phyloP scores from a whole-genome alignment of 2,113 vertebrate genomes.

The Oostethus manadensis region DNA sequence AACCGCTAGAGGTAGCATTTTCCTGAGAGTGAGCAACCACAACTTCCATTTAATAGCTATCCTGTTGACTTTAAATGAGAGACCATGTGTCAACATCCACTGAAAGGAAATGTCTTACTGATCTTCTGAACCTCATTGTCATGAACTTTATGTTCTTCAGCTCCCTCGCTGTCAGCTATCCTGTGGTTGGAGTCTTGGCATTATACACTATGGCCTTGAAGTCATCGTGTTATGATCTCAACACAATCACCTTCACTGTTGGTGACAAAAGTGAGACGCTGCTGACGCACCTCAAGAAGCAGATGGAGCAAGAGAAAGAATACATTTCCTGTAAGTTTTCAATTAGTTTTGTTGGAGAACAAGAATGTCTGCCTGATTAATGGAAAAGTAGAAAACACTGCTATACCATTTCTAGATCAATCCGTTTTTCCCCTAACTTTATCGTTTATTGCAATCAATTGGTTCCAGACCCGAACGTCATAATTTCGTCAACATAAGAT shows the following conservation, averaged over 20 bases:
- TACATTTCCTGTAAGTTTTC: constrained; percentile 54
- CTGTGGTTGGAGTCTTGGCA: constrained; percentile 74
- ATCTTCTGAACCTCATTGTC: not conserved
- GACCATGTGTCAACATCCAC: not conserved
- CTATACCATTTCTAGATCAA: no score
- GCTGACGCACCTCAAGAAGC: constrained; percentile 78
- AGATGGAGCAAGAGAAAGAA: constrained; percentile 78
- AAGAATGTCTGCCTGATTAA: not conserved
- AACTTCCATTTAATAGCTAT: no score
- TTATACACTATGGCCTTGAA: constrained; percentile 81
- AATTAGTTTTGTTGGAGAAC: not conserved
- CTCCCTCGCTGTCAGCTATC: constrained; percentile 29
- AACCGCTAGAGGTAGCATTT: no score
- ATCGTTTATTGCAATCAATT: no score
- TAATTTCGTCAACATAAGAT: no score
- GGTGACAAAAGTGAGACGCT: constrained; percentile 42
- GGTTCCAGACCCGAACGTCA: no score
- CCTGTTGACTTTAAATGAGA: constrained; percentile 4
- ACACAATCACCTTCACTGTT: constrained; percentile 40
- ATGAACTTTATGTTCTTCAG: constrained; percentile 22
- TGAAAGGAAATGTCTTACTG: not conserved
- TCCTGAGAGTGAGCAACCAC: no score
- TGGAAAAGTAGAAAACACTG: no score
- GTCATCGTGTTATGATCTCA: constrained; percentile 75
- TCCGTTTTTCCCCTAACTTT: no score